Conservation (phyloP, 2,888 invertebrate species). For the Rhaphigaster nebulosa region DNA sequence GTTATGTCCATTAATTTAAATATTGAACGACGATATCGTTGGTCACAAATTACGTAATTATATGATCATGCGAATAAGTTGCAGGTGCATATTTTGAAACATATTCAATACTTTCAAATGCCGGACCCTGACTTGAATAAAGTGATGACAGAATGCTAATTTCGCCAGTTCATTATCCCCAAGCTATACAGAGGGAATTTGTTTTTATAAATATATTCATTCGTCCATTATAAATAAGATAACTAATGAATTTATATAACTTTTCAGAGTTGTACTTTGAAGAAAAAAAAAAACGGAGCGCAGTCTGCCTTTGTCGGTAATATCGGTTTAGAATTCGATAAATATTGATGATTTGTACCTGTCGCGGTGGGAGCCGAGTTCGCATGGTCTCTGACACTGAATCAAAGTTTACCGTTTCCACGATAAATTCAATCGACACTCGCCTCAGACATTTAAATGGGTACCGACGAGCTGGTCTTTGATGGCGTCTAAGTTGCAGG, state of each 20-base stretch:
- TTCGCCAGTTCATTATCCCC: not conserved
- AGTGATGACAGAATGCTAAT: not conserved
- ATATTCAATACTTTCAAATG: not conserved
- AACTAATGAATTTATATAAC: conserved; percentile 24
- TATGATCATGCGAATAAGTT: not conserved
- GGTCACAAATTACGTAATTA: not conserved
- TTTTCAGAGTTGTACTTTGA: not conserved
- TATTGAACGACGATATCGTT: not conserved
- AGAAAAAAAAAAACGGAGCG: not conserved
- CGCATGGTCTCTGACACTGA: conserved; percentile 16
- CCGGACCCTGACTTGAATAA: not conserved
- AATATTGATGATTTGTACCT: conserved; percentile 45
- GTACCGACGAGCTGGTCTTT: not conserved
- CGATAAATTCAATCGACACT: conserved; percentile 19
- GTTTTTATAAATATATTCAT: not conserved
- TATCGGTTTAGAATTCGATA: conserved; percentile 1
- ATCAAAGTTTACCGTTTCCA: conserved; percentile 31
- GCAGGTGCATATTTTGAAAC: not conserved
- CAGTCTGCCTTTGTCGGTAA: not conserved
- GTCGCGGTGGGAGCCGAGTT: not conserved
- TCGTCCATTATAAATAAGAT: not conserved
- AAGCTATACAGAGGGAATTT: not conserved
- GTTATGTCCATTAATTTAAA: not conserved
- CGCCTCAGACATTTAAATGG: not conserved
- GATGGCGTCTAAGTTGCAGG: not conserved